Percentiles rank a stretch among this genome's conserved stretches.
These are phyloP conservation scores for Callosobruchus maculatus DNA, from an alignment of 2,888 invertebrate species.

Conservation along the genomic window DNA sequence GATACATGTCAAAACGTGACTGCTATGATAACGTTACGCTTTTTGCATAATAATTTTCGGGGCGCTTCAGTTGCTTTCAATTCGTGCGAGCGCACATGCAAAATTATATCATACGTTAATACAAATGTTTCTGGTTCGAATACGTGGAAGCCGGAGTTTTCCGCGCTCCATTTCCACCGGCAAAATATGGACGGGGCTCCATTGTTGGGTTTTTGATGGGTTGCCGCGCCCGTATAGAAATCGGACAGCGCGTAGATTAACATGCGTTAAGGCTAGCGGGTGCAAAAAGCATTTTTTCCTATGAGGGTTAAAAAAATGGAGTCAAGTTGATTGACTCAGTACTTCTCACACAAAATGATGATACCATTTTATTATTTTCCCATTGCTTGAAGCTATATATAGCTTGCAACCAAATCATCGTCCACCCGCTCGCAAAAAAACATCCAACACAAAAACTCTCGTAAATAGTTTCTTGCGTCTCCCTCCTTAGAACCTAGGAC, in stretches of 20 bases:
- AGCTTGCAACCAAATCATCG: too few species aligned
- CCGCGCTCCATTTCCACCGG: background rate
- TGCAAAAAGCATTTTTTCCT: background rate
- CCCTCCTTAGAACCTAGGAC: too few species aligned
- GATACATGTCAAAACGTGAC: background rate
- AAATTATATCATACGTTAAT: background rate
- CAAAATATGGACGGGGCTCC: background rate
- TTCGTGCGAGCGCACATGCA: background rate
- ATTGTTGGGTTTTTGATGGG: background rate
- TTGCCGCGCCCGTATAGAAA: background rate
- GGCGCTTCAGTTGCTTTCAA: background rate
- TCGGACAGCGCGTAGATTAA: background rate
- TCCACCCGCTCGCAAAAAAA: too few species aligned
- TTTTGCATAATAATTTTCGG: background rate
- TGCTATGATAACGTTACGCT: background rate
- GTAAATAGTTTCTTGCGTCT: too few species aligned
- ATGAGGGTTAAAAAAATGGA: background rate
- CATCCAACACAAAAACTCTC: too few species aligned
- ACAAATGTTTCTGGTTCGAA: background rate
- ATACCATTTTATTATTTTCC: too few species aligned
- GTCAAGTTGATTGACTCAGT: too few species aligned
- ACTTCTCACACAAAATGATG: too few species aligned
- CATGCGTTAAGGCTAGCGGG: background rate
- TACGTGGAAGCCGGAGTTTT: background rate
- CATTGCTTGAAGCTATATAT: too few species aligned